Percentiles rank a stretch among this genome's conserved stretches.
These are phyloP conservation scores for Mycteria americana DNA, from an alignment of 2,797 vertebrate genomes.

Conservation along the genomic window DNA sequence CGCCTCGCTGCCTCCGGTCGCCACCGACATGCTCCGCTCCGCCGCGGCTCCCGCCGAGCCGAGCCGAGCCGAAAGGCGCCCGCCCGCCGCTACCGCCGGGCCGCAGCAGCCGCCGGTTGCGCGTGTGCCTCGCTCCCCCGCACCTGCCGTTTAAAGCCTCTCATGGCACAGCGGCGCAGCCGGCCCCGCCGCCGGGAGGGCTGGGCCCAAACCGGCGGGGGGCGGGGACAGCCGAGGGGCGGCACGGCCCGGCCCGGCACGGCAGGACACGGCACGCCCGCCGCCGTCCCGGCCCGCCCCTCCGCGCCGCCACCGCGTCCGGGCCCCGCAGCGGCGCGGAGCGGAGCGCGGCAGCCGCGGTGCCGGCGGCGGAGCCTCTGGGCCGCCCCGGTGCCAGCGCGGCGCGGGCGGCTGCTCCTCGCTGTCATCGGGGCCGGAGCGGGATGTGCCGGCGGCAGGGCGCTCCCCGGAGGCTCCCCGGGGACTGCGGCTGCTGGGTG, in stretches of 20 bases:
- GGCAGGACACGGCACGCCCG: not conserved
- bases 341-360: too few species aligned
- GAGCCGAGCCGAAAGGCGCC: not conserved
- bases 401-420: not conserved
- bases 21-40: not conserved
- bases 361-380: not conserved
- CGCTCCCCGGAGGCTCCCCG: not conserved
- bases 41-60: slow-evolving; percentile 11
- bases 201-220: not conserved
- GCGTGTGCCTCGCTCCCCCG: not conserved
- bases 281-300: not conserved
- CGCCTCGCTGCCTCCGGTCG: slow-evolving; percentile 66
- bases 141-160: slow-evolving; percentile 50
- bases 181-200: slow-evolving; percentile 29
- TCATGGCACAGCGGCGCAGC: slow-evolving; percentile 2
- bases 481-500: not conserved
- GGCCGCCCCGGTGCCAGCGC: not conserved
- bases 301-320: not conserved
- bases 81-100: not conserved
- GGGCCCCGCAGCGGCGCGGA: not conserved
- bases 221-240: not conserved
- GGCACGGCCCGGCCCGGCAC: rapidly evolving
- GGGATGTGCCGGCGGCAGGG: not conserved
- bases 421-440: not conserved
- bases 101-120: not conserved